Base-by-base conservation (phyloP, 2,797 vertebrate species). In the Pelobates cultripes region DNA sequence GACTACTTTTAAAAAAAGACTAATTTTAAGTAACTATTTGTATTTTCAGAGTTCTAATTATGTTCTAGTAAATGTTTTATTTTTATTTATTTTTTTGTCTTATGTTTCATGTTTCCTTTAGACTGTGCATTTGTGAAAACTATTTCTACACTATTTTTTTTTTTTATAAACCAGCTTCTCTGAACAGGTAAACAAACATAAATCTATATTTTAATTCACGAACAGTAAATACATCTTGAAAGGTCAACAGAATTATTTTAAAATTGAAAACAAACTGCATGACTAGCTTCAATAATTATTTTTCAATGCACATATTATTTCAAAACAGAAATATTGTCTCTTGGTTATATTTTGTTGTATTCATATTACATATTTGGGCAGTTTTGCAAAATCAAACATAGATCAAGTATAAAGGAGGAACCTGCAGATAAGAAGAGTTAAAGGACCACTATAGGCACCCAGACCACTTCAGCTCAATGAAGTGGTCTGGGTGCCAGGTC, bases 261-360 rank as follows among this genome's bases (percentile, higher is more conserved):
- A 85, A 8, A 3, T 55, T 83, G 72, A 45, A 78, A 86, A 71
- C 68, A 81, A 67, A 70, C 76, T 66, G 70, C 17, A 44, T 40
- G n/a, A 3, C 41, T 72, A 67, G 85, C 45, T 43, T 82, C 73
- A 82, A 43, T 67, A 70, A 47, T 17, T 44, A 42, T 71, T 79
- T 47, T 40, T 69, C 47, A 55, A 44, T 74, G 55, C 15, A 41
- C 64, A 74, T 15, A 68, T 40, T 79, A 67, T 51, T 42, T 41
- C 41, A n/a, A 80, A 80, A 74, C 55, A 68, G 53, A 47, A 69
- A 80, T 44, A 70, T 45, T 67, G 63, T 42, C 51, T 73, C 78
- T 47, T 79, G 70, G 28, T 7, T 63, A 14, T 4, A 73, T 51
- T 7, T 71, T 41, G 43, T 69, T 60, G 71, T 55, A 15, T 68